These are phyloP conservation scores for Loxodonta africana DNA, from an alignment of 2,113 vertebrate species.

Conservation along the genomic window DNA sequence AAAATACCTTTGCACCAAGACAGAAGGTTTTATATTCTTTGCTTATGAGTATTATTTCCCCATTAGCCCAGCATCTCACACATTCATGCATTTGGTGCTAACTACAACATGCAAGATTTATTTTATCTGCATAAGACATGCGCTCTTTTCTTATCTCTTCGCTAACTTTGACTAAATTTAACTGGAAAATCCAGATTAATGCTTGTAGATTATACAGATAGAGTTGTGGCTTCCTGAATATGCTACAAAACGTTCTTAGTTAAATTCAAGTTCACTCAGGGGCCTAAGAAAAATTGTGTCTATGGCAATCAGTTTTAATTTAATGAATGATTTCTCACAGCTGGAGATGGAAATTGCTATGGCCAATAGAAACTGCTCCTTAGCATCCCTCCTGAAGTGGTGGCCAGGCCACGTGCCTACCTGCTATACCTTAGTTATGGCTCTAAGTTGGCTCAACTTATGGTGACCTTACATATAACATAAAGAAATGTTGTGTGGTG, in stretches of 20 bases:
- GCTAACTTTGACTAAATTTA: background rate
- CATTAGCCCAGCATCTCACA: background rate
- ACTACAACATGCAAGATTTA: background rate
- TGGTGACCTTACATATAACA: background rate
- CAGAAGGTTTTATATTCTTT: background rate
- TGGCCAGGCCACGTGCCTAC: no score
- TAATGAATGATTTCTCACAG: no score
- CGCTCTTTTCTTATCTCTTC: background rate
- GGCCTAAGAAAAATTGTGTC: no score
- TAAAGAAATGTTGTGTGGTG: no score
- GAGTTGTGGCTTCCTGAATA: background rate
- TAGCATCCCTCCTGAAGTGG: no score
- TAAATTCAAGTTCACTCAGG: background rate
- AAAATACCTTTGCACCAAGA: background rate
- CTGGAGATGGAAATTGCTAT: no score
- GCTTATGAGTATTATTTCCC: background rate
- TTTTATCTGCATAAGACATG: background rate
- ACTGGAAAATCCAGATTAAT: background rate
- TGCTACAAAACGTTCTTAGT: background rate
- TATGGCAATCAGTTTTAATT: no score
- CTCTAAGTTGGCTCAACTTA: background rate
- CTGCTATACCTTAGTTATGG: no score
- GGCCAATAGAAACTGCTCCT: no score
- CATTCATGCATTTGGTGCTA: background rate
- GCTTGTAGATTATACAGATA: background rate